Base-by-base conservation (phyloP, 2,797 vertebrate genomes). In the Champsocephalus esox region DNA sequence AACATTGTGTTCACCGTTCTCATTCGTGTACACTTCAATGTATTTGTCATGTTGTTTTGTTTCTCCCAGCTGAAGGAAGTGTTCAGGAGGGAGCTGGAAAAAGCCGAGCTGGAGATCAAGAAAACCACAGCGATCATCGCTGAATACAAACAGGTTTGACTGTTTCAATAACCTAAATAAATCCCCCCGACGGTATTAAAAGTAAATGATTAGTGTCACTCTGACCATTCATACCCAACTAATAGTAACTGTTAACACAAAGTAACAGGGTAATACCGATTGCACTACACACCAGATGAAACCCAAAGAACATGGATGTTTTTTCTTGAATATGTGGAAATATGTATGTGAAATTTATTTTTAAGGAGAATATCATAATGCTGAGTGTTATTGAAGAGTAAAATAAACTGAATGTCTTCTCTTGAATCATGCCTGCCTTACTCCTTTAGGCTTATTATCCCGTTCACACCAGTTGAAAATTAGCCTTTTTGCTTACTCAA, bases 71-170 rank as follows among this genome's bases (percentile, higher is more conserved):
- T 99, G 62, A 99, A 99, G 88, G 98, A 99, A 82, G 95, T 99
- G 70, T 99, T 99, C 93, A 95, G 98, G 89, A 97, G 98, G 91
- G 98, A 99, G 86, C 92, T 99, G 69, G 98, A 99, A 88, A 99
- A 99, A 86, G 98, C 98, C 0, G 98, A 99, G 88, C 93, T 93
- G 46, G 98, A 99, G 93, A 98, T 99, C 83, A 98, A 98, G 94
- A 99, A 99, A 94, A 99, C 97, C 7, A 97, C 97, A 6, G 97
- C 98, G 13, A 99, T 99, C 93, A 99, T 99, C 73, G 94, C 96
- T 0, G 98, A 99, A 82, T 99, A 99, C 82, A 99, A 99, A 87
- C 98, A 99, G 97, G 98, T 99, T 87, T 44, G 28, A 34, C 11
- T 2, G 1, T 56, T 56, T 50, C 21, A 10, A 11, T 51, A 1